A percentile compares a stretch with the other conserved stretches of the same genome.
Evolutionary conservation across 2,797 vertebrate species (phyloP).

Genomic region (Parauchenoglanis punctatus): DNA sequence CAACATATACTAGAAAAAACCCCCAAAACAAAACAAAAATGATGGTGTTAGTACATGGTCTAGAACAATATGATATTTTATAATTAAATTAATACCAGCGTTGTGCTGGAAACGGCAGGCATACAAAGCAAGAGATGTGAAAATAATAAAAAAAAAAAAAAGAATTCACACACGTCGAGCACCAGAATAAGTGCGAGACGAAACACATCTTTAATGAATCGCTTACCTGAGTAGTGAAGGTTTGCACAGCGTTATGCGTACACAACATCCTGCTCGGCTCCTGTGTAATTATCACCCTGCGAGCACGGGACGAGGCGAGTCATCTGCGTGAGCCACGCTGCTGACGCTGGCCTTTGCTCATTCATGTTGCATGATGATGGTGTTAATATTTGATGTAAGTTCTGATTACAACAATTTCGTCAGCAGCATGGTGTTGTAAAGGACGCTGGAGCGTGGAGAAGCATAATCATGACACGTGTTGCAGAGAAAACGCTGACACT

Average conservation of each 20-base stretch:
- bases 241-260: conserved; percentile 72
- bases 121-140: neutral
- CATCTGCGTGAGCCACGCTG: conserved; percentile 41
- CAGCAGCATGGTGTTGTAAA: conserved; percentile 40
- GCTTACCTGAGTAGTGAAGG: conserved; percentile 44
- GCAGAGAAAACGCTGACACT: conserved; percentile 12
- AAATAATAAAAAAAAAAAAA: neutral
- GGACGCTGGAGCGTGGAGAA: conserved; percentile 10
- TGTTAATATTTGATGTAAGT: conserved; percentile 56
- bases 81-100: neutral
- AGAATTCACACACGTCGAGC: conserved; percentile 8
- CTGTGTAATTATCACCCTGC: conserved; percentile 68
- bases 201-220: conserved; percentile 51
- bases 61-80: neutral
- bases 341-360: conserved; percentile 45
- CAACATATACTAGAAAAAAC: neutral
- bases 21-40: neutral
- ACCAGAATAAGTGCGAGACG: conserved; percentile 19
- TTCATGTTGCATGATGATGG: conserved; percentile 55
- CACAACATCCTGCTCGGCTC: conserved; percentile 75
- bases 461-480: conserved; percentile 10
- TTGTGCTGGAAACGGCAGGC: neutral
- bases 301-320: conserved; percentile 69
- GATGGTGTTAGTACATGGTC: neutral
- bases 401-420: conserved; percentile 57